Evolutionary conservation across 2,113 vertebrate genomes (phyloP).

Genomic region (Thunnus thynnus): DNA sequence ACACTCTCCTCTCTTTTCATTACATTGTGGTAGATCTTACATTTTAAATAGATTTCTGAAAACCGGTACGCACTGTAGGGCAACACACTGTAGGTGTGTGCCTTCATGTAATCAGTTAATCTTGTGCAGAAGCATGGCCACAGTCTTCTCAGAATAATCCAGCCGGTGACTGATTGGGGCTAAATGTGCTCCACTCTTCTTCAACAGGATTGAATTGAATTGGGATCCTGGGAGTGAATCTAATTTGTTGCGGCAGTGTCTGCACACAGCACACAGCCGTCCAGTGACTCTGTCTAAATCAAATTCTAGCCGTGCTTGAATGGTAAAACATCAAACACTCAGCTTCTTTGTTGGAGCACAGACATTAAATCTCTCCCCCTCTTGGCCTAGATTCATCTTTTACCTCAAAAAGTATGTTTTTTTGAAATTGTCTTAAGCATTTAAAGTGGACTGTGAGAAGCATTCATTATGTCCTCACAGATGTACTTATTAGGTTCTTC

Average conservation of each 20-base stretch:
- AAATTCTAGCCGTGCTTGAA: conserved; percentile 38
- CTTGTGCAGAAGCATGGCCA: conserved; percentile 1
- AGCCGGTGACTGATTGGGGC: not conserved
- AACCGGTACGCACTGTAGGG: too few relatives aligned
- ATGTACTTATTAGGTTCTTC: not conserved
- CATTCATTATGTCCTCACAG: not conserved
- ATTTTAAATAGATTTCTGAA: too few relatives aligned
- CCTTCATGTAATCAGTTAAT: conserved; percentile 15
- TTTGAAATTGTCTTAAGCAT: not conserved
- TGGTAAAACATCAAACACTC: conserved; percentile 55
- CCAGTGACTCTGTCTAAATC: conserved; percentile 48
- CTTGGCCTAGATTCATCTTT: conserved; percentile 2
- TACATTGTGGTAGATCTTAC: too few relatives aligned
- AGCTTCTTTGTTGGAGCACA: conserved; percentile 16
- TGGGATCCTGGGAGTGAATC: conserved; percentile 55
- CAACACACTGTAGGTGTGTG: not conserved
- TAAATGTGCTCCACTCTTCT: conserved; percentile 35
- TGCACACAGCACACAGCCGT: conserved; percentile 40
- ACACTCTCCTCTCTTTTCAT: too few relatives aligned
- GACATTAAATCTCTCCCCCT: not conserved
- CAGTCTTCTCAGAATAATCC: conserved; percentile 28
- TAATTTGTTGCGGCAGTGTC: conserved; percentile 55
- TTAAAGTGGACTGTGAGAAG: not conserved
- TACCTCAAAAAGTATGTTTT: conserved; percentile 1
- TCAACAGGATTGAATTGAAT: conserved; percentile 50